phyloP scores from a whole-genome alignment of 2,797 vertebrate genomes.

The Xyrichtys novacula region DNA sequence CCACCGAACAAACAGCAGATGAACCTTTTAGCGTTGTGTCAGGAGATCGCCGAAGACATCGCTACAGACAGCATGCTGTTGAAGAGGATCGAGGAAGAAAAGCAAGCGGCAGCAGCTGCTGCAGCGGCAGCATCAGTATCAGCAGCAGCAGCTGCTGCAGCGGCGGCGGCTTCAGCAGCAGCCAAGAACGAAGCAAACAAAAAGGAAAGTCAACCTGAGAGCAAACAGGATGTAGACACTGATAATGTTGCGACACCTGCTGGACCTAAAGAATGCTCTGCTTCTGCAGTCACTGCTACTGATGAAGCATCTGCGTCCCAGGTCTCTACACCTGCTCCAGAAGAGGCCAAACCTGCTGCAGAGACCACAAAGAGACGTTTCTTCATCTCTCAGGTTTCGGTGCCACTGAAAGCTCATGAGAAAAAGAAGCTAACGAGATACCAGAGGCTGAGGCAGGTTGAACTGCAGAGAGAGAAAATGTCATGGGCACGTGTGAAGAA shows the following conservation, averaged over 20 bases:
- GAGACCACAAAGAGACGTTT: slow-evolving; percentile 90
- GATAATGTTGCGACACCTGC: slow-evolving; percentile 30
- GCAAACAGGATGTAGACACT: slow-evolving; percentile 64
- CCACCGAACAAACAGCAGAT: slow-evolving; percentile 88
- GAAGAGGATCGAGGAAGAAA: slow-evolving; percentile 84
- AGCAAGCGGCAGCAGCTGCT: slow-evolving; percentile 50
- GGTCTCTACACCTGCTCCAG: neutral
- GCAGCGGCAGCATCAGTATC: neutral
- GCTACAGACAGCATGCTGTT: slow-evolving; percentile 93
- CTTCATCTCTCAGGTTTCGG: slow-evolving; percentile 92
- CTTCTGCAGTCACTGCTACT: neutral
- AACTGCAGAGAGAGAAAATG: slow-evolving; percentile 88
- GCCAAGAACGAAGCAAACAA: slow-evolving; percentile 62
- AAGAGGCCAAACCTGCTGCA: slow-evolving; percentile 34
- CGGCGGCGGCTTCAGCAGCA: neutral
- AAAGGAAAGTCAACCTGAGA: slow-evolving; percentile 69
- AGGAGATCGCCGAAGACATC: slow-evolving; percentile 99
- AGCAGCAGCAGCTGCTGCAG: too few relatives aligned
- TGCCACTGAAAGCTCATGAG: slow-evolving; percentile 91
- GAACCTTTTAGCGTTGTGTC: slow-evolving; percentile 96
- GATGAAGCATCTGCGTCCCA: neutral
- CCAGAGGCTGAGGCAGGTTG: slow-evolving; percentile 86
- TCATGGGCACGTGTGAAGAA: slow-evolving; percentile 98
- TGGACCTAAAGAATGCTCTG: neutral
- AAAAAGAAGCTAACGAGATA: slow-evolving; percentile 90